Conservation (phyloP, 2,113 vertebrate genomes). For the Coturnix japonica region DNA sequence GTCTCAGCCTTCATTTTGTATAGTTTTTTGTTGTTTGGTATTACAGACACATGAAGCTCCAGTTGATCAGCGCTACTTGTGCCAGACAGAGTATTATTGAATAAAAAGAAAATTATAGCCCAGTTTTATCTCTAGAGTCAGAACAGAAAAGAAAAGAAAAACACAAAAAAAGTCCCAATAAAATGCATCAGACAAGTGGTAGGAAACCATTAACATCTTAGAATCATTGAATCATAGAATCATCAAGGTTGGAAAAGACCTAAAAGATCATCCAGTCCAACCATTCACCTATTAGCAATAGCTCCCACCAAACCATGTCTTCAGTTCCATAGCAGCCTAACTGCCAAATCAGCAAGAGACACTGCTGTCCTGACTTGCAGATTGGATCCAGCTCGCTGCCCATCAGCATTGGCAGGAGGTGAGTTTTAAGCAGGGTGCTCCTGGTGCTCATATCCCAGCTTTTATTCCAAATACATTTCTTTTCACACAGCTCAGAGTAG, state of each 20-base stretch:
- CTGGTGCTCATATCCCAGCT: not conserved
- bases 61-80: not conserved
- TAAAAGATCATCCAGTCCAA: no score
- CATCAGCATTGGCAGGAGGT: accelerated
- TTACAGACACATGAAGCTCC: not conserved
- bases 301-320: no score
- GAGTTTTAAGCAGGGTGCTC: not conserved
- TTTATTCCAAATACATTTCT: not conserved
- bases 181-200: not conserved
- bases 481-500: not conserved
- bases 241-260: no score
- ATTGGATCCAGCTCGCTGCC: not conserved
- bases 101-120: not conserved
- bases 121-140: not conserved
- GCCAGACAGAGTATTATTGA: not conserved
- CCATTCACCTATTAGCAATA: no score
- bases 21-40: not conserved
- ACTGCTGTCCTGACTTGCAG: not conserved
- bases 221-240: no score
- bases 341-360: not conserved
- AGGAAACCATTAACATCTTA: not conserved
- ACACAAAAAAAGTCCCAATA: not conserved
- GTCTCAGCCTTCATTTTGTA: not conserved
- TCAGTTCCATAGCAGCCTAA: not conserved
- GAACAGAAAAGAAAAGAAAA: not conserved